Evolutionary conservation across 2,797 vertebrate species (phyloP), one percentile per base, ranked within the genome.

Genomic region (Microctenopoma lineatum): DNA sequence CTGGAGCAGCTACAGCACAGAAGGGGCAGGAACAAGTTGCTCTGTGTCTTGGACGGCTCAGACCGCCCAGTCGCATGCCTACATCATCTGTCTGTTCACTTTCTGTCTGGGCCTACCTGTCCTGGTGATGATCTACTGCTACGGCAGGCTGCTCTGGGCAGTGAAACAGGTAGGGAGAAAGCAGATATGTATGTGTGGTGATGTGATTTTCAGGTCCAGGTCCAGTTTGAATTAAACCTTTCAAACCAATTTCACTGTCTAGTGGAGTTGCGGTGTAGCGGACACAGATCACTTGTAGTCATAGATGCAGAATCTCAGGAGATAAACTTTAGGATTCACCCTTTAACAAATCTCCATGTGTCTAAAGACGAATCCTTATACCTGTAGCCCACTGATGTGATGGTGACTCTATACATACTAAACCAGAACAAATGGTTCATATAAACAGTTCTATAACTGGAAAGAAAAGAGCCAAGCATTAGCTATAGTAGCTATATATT

Each of bases 1-100:
- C 2, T 97, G 96, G 96, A 96, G 96, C 86, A 95, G 95, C 78
- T 97, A 97, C 0, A 94, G 89, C 1, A 21, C 94, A 18, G 96
- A 97, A 78, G 95, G 95, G 0, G 95, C 95, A 0, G 95, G 95
- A 50, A 97, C 95, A 11, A 96, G 95, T 77, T 97, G 96, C 73
- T 97, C 95, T 0, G 95, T 96, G 7, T 93, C 93, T 27, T 97
- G 96, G 96, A 95, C 93, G 0, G 88, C 93, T 0, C 92, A 86
- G 29, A 92, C 95, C 0, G 41, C 84, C 0, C 69, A 95, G 82
- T 96, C 95, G 0, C 93, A 93, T 0, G 94, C 96, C 75, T 97
- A 97, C 75, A 95, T 97, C 88, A 92, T 96, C 92, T 96, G 95
- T 63, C 95, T 97, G 45, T 97, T 97, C 81, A 87, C 92, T 71